Evolutionary conservation across 2,113 vertebrate species (phyloP).

Genomic region (Callaeas wilsoni): DNA sequence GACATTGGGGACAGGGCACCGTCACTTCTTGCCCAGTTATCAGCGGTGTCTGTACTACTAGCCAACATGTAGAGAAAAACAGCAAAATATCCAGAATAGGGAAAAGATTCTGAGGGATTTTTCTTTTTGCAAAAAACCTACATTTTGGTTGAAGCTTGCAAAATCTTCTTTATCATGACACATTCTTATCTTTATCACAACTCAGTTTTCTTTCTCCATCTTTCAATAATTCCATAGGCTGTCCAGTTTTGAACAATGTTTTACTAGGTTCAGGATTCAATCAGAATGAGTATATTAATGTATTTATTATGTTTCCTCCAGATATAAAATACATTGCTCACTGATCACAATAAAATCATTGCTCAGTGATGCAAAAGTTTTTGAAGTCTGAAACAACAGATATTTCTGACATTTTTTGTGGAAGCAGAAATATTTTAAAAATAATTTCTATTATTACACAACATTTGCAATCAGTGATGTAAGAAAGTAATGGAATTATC

Average conservation of each 20-base stretch:
- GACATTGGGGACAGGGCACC: rapidly evolving
- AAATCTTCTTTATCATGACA: background rate
- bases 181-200: background rate
- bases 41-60: background rate
- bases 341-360: background rate
- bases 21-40: background rate
- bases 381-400: background rate
- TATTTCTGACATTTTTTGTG: background rate
- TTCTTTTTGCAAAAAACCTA: background rate
- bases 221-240: background rate
- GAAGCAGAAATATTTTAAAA: background rate
- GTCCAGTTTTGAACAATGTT: background rate
- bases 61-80: background rate
- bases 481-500: background rate
- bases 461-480: background rate
- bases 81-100: background rate
- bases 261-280: background rate
- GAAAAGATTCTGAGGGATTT: background rate
- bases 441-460: background rate
- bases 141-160: background rate
- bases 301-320: background rate
- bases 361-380: background rate
- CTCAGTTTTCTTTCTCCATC: background rate
- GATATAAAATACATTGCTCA: background rate
- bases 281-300: background rate